Evolutionary conservation across 2,888 invertebrate genomes (phyloP).

Genomic region (Pelosia muscerda): DNA sequence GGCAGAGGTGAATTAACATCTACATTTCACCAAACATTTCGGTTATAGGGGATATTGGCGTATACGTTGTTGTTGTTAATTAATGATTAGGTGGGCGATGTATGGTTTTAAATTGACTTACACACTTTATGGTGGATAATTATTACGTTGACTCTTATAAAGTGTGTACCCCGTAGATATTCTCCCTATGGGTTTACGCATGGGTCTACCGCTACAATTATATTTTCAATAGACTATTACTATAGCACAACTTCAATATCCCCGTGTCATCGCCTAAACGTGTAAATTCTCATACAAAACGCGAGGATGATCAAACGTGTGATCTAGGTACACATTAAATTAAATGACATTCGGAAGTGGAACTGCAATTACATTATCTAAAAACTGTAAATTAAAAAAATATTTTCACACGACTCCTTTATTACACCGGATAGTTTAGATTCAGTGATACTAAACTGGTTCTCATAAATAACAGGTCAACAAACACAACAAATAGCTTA

Average conservation of each 20-base stretch:
- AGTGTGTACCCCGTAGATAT: neutral
- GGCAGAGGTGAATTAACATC: too few relatives aligned
- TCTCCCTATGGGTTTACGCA: neutral
- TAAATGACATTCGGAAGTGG: neutral
- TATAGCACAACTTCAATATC: neutral
- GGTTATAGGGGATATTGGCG: too few relatives aligned
- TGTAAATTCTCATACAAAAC: slow-evolving; percentile 7
- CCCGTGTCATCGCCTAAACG: neutral
- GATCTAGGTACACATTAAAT: neutral
- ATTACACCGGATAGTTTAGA: slow-evolving; percentile 12
- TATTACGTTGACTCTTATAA: neutral
- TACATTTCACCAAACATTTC: too few relatives aligned
- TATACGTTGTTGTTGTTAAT: too few relatives aligned
- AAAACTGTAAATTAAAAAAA: neutral
- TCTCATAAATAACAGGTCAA: slow-evolving; percentile 27
- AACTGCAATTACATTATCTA: neutral
- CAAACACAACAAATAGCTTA: slow-evolving; percentile 23
- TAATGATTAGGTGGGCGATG: too few relatives aligned
- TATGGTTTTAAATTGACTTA: too few relatives aligned
- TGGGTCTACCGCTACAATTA: neutral
- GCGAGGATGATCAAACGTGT: neutral
- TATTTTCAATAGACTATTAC: neutral
- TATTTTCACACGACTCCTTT: slow-evolving; percentile 17
- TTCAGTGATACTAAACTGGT: slow-evolving; percentile 30
- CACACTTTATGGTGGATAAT: too few relatives aligned